Evolutionary conservation across 1,140 invertebrate genomes (phyloP).

Genomic region (Drosophila nigrodunni): DNA sequence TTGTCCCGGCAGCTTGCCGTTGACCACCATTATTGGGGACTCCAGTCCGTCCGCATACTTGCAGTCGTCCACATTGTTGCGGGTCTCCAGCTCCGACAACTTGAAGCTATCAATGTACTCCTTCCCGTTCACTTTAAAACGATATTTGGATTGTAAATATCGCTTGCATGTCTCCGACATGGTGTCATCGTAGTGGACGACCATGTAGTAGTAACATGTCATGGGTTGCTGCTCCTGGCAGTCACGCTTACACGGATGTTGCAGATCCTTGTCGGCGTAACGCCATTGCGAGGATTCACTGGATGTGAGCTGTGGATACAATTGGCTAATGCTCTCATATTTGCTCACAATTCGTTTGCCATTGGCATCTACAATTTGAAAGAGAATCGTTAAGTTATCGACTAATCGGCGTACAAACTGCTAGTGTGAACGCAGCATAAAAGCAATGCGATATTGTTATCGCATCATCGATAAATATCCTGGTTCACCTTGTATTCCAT

Average conservation of each 20-base stretch:
- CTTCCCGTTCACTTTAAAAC: slow-evolving; percentile 57
- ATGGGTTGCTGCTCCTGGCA: slow-evolving; percentile 67
- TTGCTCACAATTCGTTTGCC: slow-evolving; percentile 72
- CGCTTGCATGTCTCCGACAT: slow-evolving; percentile 71
- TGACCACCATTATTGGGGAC: slow-evolving; percentile 86
- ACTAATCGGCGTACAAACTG: not conserved
- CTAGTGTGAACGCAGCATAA: not conserved
- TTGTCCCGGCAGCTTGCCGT: slow-evolving; percentile 87
- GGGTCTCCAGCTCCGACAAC: slow-evolving; percentile 37
- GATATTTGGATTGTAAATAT: slow-evolving; percentile 68
- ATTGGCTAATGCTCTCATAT: slow-evolving; percentile 66
- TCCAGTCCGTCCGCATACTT: slow-evolving; percentile 86
- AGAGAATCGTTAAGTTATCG: slow-evolving; percentile 8
- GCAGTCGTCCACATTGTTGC: slow-evolving; percentile 84
- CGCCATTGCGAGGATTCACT: slow-evolving; percentile 70
- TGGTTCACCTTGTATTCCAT: slow-evolving; percentile 70
- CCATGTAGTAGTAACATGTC: slow-evolving; percentile 83
- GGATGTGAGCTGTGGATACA: slow-evolving; percentile 63
- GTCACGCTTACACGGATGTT: slow-evolving; percentile 73
- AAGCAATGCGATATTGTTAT: too few species aligned
- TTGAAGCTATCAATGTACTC: slow-evolving; percentile 63
- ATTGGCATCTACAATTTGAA: slow-evolving; percentile 52
- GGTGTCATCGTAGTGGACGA: slow-evolving; percentile 79
- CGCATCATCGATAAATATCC: not conserved
- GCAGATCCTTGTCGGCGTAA: slow-evolving; percentile 57